Percentiles rank a stretch among this genome's conserved stretches.
Evolutionary conservation across 2,888 invertebrate species (phyloP).

Genomic region (Terebella lapidaria): DNA sequence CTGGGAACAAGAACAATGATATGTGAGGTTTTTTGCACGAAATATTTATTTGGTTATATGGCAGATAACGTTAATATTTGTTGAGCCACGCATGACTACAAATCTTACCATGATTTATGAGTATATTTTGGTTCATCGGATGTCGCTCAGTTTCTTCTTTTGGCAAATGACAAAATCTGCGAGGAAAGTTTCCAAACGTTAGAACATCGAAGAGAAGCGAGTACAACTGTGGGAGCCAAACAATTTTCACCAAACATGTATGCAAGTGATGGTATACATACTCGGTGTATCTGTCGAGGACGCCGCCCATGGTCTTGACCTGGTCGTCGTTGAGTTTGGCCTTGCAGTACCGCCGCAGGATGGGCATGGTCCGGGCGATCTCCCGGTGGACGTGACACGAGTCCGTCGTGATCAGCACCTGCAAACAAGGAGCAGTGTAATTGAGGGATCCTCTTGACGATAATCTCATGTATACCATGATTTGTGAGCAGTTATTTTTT

Average conservation of each 20-base stretch:
- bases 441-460: background rate
- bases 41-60: no score
- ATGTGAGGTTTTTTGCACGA: no score
- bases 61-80: no score
- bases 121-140: constrained; percentile 36
- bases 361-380: constrained; percentile 29
- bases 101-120: constrained; percentile 33
- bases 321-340: constrained; percentile 48
- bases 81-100: background rate
- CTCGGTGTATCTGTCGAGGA: constrained; percentile 48
- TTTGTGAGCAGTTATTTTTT: background rate
- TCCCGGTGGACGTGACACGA: constrained; percentile 30
- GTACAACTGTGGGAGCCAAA: no score
- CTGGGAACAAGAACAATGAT: no score
- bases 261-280: constrained; percentile 32
- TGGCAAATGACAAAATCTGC: constrained; percentile 30
- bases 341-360: constrained; percentile 28
- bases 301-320: constrained; percentile 45
- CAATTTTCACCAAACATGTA: no score
- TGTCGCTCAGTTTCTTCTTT: constrained; percentile 29
- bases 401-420: constrained; percentile 33
- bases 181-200: no score
- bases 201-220: no score
- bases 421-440: background rate
- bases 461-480: background rate